Percentiles rank a stretch among this genome's conserved stretches.
Conservation (phyloP, 2,888 invertebrate species). For the Poecilobothrus nobilitatus region DNA sequence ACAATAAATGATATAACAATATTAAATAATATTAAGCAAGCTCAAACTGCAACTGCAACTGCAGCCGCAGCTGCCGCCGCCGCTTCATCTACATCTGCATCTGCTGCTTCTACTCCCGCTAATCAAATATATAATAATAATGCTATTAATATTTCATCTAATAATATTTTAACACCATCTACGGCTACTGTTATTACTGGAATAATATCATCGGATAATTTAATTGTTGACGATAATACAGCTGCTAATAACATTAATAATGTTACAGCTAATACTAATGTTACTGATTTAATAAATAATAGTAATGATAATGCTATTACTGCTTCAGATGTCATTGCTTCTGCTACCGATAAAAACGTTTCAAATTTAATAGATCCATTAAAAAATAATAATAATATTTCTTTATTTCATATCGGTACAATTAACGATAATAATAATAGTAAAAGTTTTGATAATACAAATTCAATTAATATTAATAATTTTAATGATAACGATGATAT, state of each 20-base stretch:
- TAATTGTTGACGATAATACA: constrained; percentile 2
- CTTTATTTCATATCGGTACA: constrained; percentile 7
- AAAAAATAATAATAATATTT: not conserved
- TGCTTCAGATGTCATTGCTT: not conserved
- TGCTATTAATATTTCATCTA: constrained; percentile 1
- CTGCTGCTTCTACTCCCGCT: constrained; percentile 16
- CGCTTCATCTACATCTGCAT: not conserved
- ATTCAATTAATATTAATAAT: constrained; percentile 4
- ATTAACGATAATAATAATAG: constrained; percentile 14
- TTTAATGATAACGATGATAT: not conserved
- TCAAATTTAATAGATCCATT: not conserved
- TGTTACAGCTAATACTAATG: constrained; percentile 18
- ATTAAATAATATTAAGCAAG: too few relatives aligned
- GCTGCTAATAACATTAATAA: constrained; percentile 3
- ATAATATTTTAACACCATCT: constrained; percentile 12
- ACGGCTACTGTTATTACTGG: constrained; percentile 15
- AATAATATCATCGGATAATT: constrained; percentile 1
- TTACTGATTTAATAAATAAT: constrained; percentile 8
- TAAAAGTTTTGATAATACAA: constrained; percentile 11
- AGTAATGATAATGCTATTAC: constrained; percentile 5
- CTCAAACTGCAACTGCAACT: not conserved
- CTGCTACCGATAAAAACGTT: not conserved
- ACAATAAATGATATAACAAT: not conserved
- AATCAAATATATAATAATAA: constrained; percentile 14
- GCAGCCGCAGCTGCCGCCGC: not conserved